These are phyloP conservation scores for Acronicta aceris DNA, from an alignment of 2,888 invertebrate species.

Conservation along the genomic window DNA sequence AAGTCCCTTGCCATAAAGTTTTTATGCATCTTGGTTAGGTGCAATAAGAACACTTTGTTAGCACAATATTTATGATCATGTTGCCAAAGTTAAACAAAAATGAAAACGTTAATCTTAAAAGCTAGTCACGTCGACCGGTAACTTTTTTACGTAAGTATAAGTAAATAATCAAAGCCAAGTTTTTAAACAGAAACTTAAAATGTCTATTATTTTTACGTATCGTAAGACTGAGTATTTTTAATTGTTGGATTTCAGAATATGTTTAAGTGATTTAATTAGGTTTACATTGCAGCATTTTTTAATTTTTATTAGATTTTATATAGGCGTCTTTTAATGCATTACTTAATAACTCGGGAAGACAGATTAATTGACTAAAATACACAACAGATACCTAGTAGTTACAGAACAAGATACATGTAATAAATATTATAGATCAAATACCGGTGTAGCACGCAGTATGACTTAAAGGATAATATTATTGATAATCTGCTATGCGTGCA, in stretches of 20 bases:
- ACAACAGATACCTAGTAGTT: neutral
- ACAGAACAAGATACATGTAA: too few relatives aligned
- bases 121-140: constrained; percentile 62
- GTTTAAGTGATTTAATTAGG: constrained; percentile 53
- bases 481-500: too few relatives aligned
- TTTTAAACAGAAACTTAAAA: constrained; percentile 39
- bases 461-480: too few relatives aligned
- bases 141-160: constrained; percentile 26
- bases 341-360: neutral
- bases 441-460: too few relatives aligned
- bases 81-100: constrained; percentile 49
- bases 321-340: constrained; percentile 18
- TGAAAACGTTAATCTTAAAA: constrained; percentile 31
- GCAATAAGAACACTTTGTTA: constrained; percentile 8
- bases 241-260: constrained; percentile 45
- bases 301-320: constrained; percentile 12
- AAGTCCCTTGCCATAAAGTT: neutral
- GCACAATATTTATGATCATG: constrained; percentile 19
- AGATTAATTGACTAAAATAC: neutral
- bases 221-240: constrained; percentile 67
- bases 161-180: constrained; percentile 37
- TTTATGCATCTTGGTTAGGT: neutral
- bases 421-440: too few relatives aligned
- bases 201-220: constrained; percentile 55
- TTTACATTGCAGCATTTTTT: constrained; percentile 53